phyloP scores from a whole-genome alignment of 1,140 invertebrate genomes.

The Brachionus angularis region DNA sequence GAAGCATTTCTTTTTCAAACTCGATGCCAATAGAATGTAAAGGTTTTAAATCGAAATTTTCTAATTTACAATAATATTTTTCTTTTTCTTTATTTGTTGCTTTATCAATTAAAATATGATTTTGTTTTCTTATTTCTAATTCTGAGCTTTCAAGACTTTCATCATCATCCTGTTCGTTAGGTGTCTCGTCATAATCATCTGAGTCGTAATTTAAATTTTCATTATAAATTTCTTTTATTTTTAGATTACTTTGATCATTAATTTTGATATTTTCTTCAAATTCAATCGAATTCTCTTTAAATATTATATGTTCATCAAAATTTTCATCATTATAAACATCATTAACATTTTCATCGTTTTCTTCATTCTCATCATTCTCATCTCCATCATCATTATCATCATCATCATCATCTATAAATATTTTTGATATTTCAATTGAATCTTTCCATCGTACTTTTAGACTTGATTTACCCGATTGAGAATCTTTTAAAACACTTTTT shows the following conservation, averaged over 20 bases:
- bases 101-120: constrained; percentile 14
- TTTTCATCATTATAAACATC: too few relatives aligned
- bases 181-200: neutral
- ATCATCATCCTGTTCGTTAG: neutral
- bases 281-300: too few relatives aligned
- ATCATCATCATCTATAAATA: constrained; percentile 7
- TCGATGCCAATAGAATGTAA: constrained; percentile 13
- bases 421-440: constrained; percentile 39
- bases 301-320: too few relatives aligned
- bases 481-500: constrained; percentile 13
- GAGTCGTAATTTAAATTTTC: too few relatives aligned
- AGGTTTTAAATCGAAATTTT: constrained; percentile 19
- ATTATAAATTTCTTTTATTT: too few relatives aligned
- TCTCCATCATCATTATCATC: neutral
- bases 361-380: neutral
- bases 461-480: neutral
- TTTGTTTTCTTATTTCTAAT: neutral
- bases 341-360: constrained; percentile 12
- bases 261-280: too few relatives aligned
- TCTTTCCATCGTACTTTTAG: constrained; percentile 42
- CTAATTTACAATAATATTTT: neutral
- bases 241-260: too few relatives aligned
- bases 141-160: constrained; percentile 31
- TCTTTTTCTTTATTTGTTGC: constrained; percentile 9
- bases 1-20: constrained; percentile 13